Conservation (phyloP, 1,140 invertebrate genomes). For the Dendrolimus kikuchii region DNA sequence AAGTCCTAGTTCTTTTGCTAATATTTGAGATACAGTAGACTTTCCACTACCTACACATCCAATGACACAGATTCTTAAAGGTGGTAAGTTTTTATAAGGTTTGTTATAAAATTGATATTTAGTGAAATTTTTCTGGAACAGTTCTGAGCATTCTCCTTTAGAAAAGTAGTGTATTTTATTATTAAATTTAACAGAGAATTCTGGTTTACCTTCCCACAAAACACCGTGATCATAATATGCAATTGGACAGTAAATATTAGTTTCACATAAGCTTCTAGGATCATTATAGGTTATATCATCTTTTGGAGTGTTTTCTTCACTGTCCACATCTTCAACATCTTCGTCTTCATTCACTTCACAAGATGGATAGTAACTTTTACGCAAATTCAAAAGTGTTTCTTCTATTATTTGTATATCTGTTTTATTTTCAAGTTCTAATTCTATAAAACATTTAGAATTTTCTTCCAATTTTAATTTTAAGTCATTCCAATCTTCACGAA, state of each 20-base stretch:
- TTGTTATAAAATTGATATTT: slow-evolving; percentile 52
- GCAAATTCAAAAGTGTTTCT: slow-evolving; percentile 47
- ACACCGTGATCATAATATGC: slow-evolving; percentile 62
- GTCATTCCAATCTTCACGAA: slow-evolving; percentile 51
- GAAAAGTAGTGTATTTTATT: slow-evolving; percentile 69
- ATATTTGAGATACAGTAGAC: slow-evolving; percentile 55
- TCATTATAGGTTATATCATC: slow-evolving; percentile 46
- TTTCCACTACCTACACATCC: slow-evolving; percentile 70
- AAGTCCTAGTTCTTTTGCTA: slow-evolving; percentile 72
- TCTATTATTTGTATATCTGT: slow-evolving; percentile 47
- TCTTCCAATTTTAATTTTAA: slow-evolving; percentile 56
- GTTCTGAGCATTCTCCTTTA: slow-evolving; percentile 52
- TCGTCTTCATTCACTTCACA: slow-evolving; percentile 29
- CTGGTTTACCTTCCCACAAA: slow-evolving; percentile 73
- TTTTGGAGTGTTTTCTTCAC: slow-evolving; percentile 31
- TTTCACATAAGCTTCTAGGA: slow-evolving; percentile 68
- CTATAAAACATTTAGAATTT: slow-evolving; percentile 35
- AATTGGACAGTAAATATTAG: slow-evolving; percentile 72
- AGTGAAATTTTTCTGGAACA: slow-evolving; percentile 60
- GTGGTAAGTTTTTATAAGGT: slow-evolving; percentile 56
- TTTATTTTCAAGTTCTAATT: slow-evolving; percentile 49
- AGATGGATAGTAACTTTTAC: slow-evolving; percentile 35
- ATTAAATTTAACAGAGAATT: slow-evolving; percentile 64
- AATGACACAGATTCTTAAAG: slow-evolving; percentile 71
- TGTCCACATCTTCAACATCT: slow-evolving; percentile 30